phyloP scores from a whole-genome alignment of 2,797 vertebrate genomes.

The Triplophysa yarkandensis region DNA sequence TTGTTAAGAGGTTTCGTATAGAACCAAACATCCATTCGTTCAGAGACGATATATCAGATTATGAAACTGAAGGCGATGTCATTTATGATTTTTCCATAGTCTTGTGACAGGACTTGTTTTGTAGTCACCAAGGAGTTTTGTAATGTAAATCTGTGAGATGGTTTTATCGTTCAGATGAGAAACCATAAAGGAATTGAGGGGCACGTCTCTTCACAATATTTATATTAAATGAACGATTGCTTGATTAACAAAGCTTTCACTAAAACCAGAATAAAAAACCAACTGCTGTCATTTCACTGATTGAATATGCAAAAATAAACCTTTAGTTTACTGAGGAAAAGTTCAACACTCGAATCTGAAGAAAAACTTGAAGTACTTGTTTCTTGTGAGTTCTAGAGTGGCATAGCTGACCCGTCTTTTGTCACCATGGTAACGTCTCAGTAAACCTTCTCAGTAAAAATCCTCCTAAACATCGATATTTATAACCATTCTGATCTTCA shows the following conservation, averaged over 20 bases:
- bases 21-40: no score
- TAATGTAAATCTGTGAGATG: neutral
- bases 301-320: neutral
- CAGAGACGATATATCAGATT: no score
- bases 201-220: neutral
- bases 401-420: constrained; percentile 54
- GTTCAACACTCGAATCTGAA: constrained; percentile 36
- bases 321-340: constrained; percentile 1
- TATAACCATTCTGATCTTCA: constrained; percentile 51
- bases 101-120: neutral
- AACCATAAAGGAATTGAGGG: no score
- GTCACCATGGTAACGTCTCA: constrained; percentile 61
- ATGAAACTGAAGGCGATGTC: no score
- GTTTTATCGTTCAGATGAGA: neutral
- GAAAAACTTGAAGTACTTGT: constrained; percentile 48
- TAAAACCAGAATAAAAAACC: neutral
- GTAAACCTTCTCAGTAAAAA: constrained; percentile 47
- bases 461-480: constrained; percentile 52
- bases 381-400: constrained; percentile 42
- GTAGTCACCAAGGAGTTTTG: no score
- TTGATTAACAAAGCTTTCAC: no score
- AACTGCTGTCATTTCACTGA: neutral
- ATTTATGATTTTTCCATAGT: no score
- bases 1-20: no score
- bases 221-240: no score